Conservation (phyloP, 2,888 invertebrate species). For the Tuta absoluta region DNA sequence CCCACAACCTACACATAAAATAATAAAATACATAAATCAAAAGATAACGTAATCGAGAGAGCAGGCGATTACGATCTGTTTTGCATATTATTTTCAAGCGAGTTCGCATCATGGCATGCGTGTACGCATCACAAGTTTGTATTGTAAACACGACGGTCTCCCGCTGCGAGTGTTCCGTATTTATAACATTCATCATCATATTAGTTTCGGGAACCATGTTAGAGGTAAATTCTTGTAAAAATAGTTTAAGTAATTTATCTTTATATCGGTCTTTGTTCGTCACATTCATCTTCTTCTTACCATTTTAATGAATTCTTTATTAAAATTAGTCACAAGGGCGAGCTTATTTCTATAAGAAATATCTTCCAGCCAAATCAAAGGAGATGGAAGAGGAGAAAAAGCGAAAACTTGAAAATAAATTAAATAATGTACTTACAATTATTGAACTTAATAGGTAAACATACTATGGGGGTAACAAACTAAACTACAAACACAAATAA, state of each 20-base stretch:
- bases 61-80: conserved; percentile 8
- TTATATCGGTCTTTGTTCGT: not conserved
- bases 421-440: no score
- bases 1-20: not conserved
- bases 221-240: conserved; percentile 26
- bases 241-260: conserved; percentile 8
- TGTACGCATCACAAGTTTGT: conserved; percentile 21
- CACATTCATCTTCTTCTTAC: not conserved
- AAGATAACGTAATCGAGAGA: not conserved
- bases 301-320: no score
- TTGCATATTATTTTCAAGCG: conserved; percentile 6
- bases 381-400: no score
- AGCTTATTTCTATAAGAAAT: no score
- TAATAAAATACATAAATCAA: conserved; percentile 2
- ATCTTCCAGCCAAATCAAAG: no score
- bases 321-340: no score
- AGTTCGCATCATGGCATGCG: conserved; percentile 6
- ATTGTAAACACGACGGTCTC: conserved; percentile 33
- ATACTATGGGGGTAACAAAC: no score
- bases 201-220: conserved; percentile 33
- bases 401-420: no score
- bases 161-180: conserved; percentile 36
- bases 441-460: no score
- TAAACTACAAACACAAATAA: no score
- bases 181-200: conserved; percentile 29